Evolutionary conservation across 37 sponge, comb jelly and placozoan genomes (phyloP).

Genomic region (Corticium candelabrum): DNA sequence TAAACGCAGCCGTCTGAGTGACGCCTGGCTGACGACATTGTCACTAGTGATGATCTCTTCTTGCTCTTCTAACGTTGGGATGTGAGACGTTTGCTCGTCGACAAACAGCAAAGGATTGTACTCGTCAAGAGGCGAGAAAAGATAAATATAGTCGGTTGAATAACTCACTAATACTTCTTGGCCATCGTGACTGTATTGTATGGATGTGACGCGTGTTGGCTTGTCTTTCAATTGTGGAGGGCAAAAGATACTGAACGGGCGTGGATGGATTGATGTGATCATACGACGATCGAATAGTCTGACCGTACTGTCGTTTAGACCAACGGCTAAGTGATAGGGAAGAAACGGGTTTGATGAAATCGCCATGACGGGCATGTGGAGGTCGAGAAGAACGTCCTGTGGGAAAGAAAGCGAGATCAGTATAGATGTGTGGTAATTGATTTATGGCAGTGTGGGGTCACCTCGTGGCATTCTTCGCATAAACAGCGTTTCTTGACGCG

Average conservation of each 20-base stretch:
- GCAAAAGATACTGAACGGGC: not conserved
- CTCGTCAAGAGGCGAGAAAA: conserved; percentile 16
- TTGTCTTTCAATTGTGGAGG: conserved; percentile 21
- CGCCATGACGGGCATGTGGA: conserved; percentile 26
- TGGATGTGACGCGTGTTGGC: conserved; percentile 40
- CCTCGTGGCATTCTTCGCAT: conserved; percentile 42
- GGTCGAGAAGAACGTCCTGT: conserved; percentile 31
- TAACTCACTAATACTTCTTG: conserved; percentile 62
- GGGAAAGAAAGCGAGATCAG: not conserved
- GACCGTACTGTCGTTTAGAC: conserved; percentile 49
- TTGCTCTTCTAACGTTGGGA: conserved; percentile 2
- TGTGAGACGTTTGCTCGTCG: not conserved
- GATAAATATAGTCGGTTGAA: conserved; percentile 67
- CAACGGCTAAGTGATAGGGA: conserved; percentile 51
- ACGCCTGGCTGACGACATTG: not conserved
- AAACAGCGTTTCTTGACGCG: conserved; percentile 44
- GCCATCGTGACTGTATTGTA: conserved; percentile 52
- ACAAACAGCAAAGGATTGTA: not conserved
- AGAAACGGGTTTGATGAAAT: conserved; percentile 57
- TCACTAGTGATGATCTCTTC: not conserved
- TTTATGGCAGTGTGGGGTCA: no score
- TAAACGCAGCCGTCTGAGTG: conserved; percentile 53
- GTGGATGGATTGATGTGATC: not conserved
- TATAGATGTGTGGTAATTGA: no score
- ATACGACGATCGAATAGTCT: conserved; percentile 58